Conservation (phyloP, 2,888 invertebrate species). For the Chrysodeixis includens region DNA sequence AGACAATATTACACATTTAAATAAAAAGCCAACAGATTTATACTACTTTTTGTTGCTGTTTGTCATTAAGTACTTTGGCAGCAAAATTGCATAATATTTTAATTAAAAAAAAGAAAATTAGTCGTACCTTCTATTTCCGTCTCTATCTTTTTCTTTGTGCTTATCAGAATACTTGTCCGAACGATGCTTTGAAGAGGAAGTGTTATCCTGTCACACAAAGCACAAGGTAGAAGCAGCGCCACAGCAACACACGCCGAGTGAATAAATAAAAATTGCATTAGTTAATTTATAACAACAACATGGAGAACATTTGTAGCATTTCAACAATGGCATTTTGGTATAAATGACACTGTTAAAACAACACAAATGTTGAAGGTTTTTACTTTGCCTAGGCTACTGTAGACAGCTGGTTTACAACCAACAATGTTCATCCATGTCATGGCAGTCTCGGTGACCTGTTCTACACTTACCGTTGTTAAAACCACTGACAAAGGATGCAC, state of each 20-base stretch:
- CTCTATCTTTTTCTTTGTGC: constrained; percentile 85
- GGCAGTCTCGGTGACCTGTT: constrained; percentile 83
- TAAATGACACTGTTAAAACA: constrained; percentile 72
- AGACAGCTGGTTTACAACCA: constrained; percentile 70
- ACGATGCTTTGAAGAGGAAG: constrained; percentile 88
- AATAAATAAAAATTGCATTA: constrained; percentile 89
- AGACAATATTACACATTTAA: background rate
- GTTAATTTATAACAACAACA: constrained; percentile 79
- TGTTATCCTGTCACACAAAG: constrained; percentile 90
- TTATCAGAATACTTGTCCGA: constrained; percentile 88
- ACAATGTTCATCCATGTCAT: constrained; percentile 74
- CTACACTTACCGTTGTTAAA: constrained; percentile 92
- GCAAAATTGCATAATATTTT: background rate
- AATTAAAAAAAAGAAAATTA: constrained; percentile 1
- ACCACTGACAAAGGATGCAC: constrained; percentile 90
- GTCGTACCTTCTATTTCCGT: constrained; percentile 79
- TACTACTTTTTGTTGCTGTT: background rate
- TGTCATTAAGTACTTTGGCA: too few species aligned
- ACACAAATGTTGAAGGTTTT: constrained; percentile 74
- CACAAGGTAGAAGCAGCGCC: constrained; percentile 90
- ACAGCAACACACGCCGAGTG: constrained; percentile 90
- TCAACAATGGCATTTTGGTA: constrained; percentile 68
- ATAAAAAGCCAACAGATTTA: background rate
- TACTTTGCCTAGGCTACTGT: constrained; percentile 79
- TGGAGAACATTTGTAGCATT: constrained; percentile 75